phyloP scores from a whole-genome alignment of 2,888 invertebrate genomes.

The Tachystola acroxantha region DNA sequence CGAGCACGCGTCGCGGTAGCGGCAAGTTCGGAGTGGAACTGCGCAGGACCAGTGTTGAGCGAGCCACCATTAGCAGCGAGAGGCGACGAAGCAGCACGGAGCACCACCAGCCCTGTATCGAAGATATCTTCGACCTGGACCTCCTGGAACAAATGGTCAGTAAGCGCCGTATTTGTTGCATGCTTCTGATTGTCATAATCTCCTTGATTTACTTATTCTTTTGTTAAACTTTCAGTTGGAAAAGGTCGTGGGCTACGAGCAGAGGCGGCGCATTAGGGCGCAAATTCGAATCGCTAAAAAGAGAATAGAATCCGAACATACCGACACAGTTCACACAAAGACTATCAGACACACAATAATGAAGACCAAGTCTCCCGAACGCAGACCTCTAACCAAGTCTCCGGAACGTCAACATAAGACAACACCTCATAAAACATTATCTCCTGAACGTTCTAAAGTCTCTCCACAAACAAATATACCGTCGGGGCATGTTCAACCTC shows the following conservation, averaged over 20 bases:
- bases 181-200: slow-evolving; percentile 25
- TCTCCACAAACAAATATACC: slow-evolving; percentile 24
- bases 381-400: slow-evolving; percentile 23
- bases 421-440: slow-evolving; percentile 27
- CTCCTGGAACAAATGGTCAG: slow-evolving; percentile 85
- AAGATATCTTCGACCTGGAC: slow-evolving; percentile 84
- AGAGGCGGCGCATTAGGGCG: slow-evolving; percentile 85
- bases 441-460: slow-evolving; percentile 40
- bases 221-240: slow-evolving; percentile 79
- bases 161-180: slow-evolving; percentile 32
- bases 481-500: slow-evolving; percentile 20
- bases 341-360: slow-evolving; percentile 35
- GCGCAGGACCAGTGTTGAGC: slow-evolving; percentile 76
- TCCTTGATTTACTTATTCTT: slow-evolving; percentile 23
- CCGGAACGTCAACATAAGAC: slow-evolving; percentile 38
- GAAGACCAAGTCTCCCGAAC: slow-evolving; percentile 29
- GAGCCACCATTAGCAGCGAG: slow-evolving; percentile 61
- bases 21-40: slow-evolving; percentile 85
- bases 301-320: slow-evolving; percentile 58
- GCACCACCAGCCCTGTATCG: slow-evolving; percentile 78
- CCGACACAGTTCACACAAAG: slow-evolving; percentile 30
- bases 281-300: slow-evolving; percentile 87
- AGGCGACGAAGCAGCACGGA: slow-evolving; percentile 67
- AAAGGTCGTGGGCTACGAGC: slow-evolving; percentile 86
- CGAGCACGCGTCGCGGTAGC: slow-evolving; percentile 71